These are phyloP conservation scores for Hycleus cichorii DNA, from an alignment of 1,140 invertebrate genomes.

Conservation along the genomic window DNA sequence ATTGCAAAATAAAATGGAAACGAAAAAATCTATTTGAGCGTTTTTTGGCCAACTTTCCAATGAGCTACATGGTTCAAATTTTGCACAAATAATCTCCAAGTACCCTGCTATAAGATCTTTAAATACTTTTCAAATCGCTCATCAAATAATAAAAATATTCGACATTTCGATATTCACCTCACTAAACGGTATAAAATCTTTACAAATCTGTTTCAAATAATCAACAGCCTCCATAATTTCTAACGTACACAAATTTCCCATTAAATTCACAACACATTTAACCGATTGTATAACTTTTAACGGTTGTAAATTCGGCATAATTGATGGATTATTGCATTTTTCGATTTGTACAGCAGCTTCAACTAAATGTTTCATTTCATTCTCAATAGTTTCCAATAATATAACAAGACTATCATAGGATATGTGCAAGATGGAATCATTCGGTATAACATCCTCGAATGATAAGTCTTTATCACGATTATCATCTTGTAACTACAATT, in stretches of 20 bases:
- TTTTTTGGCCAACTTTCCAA: no score
- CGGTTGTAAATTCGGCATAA: constrained; percentile 47
- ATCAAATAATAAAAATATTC: no score
- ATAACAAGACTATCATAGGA: constrained; percentile 73
- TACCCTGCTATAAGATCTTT: no score
- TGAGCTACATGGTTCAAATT: no score
- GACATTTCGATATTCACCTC: neutral
- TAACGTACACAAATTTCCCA: constrained; percentile 80
- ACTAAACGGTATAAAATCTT: constrained; percentile 17
- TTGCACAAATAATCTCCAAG: no score
- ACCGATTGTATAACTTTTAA: constrained; percentile 75
- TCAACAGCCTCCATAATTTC: constrained; percentile 71
- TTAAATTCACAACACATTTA: constrained; percentile 82
- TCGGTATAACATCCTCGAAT: constrained; percentile 68
- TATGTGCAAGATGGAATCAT: constrained; percentile 61
- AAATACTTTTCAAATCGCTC: no score
- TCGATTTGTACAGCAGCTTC: constrained; percentile 51
- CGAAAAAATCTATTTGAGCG: no score
- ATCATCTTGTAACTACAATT: constrained; percentile 60
- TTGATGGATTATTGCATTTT: constrained; percentile 41
- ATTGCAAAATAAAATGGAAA: no score
- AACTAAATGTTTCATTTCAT: constrained; percentile 69
- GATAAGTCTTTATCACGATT: constrained; percentile 58
- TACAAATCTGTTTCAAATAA: constrained; percentile 59
- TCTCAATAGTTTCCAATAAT: constrained; percentile 73